Evolutionary conservation across 2,888 invertebrate species (phyloP).

Genomic region (Tetramorium bicarinatum): DNA sequence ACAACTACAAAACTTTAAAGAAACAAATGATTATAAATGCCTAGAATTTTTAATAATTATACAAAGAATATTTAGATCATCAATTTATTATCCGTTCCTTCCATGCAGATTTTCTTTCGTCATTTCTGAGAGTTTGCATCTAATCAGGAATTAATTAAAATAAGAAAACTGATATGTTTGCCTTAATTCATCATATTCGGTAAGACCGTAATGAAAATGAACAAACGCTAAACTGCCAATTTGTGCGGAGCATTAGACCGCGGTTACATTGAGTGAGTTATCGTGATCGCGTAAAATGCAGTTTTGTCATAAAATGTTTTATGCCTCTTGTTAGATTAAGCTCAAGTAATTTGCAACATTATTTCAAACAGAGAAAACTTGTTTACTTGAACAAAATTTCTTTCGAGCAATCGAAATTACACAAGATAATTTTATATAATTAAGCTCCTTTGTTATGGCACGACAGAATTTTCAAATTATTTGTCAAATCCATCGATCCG

Average conservation of each 20-base stretch:
- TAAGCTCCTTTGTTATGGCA: no score
- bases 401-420: not conserved
- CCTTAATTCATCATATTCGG: not conserved
- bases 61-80: not conserved
- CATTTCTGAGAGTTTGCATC: not conserved
- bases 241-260: not conserved
- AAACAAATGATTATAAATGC: not conserved
- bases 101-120: not conserved
- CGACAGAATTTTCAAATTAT: slow-evolving; percentile 25
- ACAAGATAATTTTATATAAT: no score
- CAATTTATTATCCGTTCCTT: not conserved
- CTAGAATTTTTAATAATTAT: not conserved
- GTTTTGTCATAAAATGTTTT: not conserved
- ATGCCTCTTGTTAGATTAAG: not conserved
- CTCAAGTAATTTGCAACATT: not conserved
- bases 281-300: slow-evolving; percentile 33
- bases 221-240: slow-evolving; percentile 11
- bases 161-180: slow-evolving; percentile 4
- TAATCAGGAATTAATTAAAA: not conserved
- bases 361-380: slow-evolving; percentile 1
- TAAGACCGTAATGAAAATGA: not conserved
- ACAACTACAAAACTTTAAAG: not conserved
- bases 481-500: slow-evolving; percentile 39
- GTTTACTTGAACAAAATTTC: not conserved
- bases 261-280: slow-evolving; percentile 1